Conservation (phyloP, 2,888 invertebrate species). For the Caenorhabditis plicata region DNA sequence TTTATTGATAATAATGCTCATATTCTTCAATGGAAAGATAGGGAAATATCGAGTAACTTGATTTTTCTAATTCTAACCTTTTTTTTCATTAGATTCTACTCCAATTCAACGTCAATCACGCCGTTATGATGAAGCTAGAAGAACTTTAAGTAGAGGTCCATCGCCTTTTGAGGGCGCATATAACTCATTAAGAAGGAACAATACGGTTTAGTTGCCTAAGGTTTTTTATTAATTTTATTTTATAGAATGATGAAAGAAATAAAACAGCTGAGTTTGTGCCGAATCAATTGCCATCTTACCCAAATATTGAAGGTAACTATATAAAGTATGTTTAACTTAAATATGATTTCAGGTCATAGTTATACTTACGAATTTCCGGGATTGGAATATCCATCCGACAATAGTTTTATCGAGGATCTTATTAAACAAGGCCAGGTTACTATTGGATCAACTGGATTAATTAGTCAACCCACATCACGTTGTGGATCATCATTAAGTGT, state of each 20-base stretch:
- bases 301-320: constrained; percentile 38
- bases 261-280: too few species aligned
- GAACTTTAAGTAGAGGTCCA: constrained; percentile 31
- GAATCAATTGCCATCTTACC: constrained; percentile 22
- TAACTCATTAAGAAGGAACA: constrained; percentile 19
- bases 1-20: constrained; percentile 49
- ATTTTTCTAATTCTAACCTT: neutral
- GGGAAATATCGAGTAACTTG: constrained; percentile 23
- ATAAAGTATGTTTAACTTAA: too few species aligned
- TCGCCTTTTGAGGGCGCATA: constrained; percentile 17
- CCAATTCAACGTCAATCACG: constrained; percentile 13
- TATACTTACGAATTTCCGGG: constrained; percentile 42
- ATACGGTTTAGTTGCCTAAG: too few species aligned
- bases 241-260: too few species aligned
- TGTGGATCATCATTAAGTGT: constrained; percentile 22
- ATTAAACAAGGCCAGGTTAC: constrained; percentile 30
- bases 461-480: constrained; percentile 28
- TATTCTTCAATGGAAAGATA: constrained; percentile 39
- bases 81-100: neutral
- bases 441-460: constrained; percentile 20
- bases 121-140: constrained; percentile 28
- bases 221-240: too few species aligned
- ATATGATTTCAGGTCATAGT: too few species aligned
- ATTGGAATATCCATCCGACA: constrained; percentile 37
- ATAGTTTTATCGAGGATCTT: constrained; percentile 32